Evolutionary conservation across 2,888 invertebrate species (phyloP).

Genomic region (Lamellibrachia satsuma): DNA sequence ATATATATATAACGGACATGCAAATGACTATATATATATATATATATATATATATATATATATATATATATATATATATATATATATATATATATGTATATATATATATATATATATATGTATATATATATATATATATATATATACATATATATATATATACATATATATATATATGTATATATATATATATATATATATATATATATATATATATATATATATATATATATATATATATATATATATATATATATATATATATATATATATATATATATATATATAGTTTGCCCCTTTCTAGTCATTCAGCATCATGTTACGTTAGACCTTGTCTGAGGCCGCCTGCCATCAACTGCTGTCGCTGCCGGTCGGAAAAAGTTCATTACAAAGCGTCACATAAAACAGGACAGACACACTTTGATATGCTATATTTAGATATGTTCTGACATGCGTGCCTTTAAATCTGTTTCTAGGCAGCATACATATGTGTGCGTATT

Average conservation of each 20-base stretch:
- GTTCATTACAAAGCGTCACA: not conserved
- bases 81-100: not conserved
- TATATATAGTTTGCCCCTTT: not conserved
- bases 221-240: not conserved
- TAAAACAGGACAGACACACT: not conserved
- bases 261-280: not conserved
- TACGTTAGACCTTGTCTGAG: not conserved
- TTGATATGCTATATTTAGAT: not conserved
- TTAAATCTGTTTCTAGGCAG: not conserved
- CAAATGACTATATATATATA: not conserved
- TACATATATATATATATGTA: not conserved
- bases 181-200: not conserved
- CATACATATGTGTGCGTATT: not conserved
- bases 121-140: not conserved
- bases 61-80: not conserved
- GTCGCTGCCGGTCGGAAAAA: not conserved
- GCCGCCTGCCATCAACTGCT: not conserved
- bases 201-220: not conserved
- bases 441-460: not conserved
- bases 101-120: not conserved
- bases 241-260: not conserved
- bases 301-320: not conserved
- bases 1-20: not conserved
- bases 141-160: not conserved
- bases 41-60: not conserved